Evolutionary conservation across 2,797 vertebrate genomes (phyloP), one percentile per base, ranked within the genome.

Genomic region (Falco peregrinus): DNA sequence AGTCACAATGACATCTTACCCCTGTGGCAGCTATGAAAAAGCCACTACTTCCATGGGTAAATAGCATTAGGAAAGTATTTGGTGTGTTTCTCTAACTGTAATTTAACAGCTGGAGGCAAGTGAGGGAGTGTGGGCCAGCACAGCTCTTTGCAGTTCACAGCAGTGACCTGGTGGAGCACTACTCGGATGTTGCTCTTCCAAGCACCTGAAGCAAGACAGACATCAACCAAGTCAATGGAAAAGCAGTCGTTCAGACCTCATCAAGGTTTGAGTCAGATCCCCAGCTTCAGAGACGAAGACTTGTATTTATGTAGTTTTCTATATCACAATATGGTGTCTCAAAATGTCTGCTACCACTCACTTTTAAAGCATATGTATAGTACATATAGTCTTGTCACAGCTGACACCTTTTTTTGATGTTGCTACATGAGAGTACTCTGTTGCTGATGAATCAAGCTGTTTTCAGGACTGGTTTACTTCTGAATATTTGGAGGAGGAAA

Each of bases 391-490:
- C 81, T 89, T 91, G 81, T 94, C 94, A 84, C 57, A 92, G 89
- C 84, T 95, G 94, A 97, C 92, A 94, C 84, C 82, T 93, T 94
- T 94, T 93, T 96, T 91, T 68, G 60, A 83, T 77, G 89, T 91
- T 87, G 84, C 81, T 87, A 84, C 69, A 61, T 59, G 65, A 76
- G 63, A 95, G 68, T 93, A 75, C 79, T 89, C 85, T 65, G 71
- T 69, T 93, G 79, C 50, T 95, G 82, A 80, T 81, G 81, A 89
- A 93, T 92, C 89, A 87, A 96, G 69, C 57, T 93, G 86, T 80
- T 93, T 91, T 91, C 82, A 86, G 89, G 79, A 73, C 47, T 69
- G 39, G 11, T 67, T 93, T 92, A 71, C 80, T 95, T 95, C 56
- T 85, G 88, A 93, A 57, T 80, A 64, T 83, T 85, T 91, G 53